A percentile compares a stretch with the other conserved stretches of the same genome.
Conservation (phyloP, 2,113 vertebrate genomes). For the Ahaetulla prasina region DNA sequence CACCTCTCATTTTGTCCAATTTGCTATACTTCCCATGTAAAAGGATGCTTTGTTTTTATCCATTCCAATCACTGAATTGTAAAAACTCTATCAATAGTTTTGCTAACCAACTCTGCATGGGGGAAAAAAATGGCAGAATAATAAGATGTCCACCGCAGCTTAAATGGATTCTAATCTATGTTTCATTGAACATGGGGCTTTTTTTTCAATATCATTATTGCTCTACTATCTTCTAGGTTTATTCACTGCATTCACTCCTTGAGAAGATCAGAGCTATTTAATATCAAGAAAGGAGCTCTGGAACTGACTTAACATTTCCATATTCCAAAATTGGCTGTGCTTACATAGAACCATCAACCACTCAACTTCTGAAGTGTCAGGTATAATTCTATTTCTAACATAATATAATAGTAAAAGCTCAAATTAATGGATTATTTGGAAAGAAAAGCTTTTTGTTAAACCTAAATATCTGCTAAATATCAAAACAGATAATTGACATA, state of each 20-base stretch:
- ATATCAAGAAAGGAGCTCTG: not conserved
- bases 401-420: not conserved
- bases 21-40: not conserved
- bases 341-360: not conserved
- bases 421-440: not conserved
- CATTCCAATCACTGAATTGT: not conserved
- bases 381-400: not conserved
- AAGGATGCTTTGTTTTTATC: not conserved
- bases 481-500: not conserved
- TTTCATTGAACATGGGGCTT: not conserved
- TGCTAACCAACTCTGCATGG: not conserved
- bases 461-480: not conserved
- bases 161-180: not conserved
- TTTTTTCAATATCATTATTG: not conserved
- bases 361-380: not conserved
- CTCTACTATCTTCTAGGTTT: not conserved
- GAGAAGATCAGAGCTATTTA: not conserved
- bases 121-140: not conserved
- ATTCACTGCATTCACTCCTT: not conserved
- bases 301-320: not conserved
- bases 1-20: not conserved
- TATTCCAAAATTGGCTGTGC: not conserved
- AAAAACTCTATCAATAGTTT: not conserved
- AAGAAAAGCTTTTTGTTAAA: not conserved
- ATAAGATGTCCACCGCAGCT: not conserved